Evolutionary conservation across 2,797 vertebrate genomes (phyloP), one percentile per base, ranked within the genome.

Genomic region (Onychomys arenicola): DNA sequence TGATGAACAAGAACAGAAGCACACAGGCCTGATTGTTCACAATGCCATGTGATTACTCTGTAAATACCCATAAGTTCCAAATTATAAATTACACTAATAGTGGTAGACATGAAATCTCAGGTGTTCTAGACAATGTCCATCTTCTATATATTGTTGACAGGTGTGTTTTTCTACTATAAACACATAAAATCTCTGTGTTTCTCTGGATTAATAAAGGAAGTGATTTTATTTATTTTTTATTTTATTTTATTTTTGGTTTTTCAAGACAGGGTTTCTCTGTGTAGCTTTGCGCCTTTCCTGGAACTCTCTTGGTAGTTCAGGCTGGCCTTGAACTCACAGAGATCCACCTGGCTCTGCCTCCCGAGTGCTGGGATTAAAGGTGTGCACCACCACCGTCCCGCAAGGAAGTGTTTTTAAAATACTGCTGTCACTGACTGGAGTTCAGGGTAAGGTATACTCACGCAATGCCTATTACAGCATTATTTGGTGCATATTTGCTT

Each of bases 401-500:
- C n/a, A n/a, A n/a, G n/a, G n/a, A n/a, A n/a, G n/a, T n/a, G n/a
- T n/a, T 85, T 96, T 96, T 77, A 91, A 95, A 97, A 89, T 57
- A 76, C 27, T 61, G 37, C 52, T 59, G 67, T 92, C 46, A 87
- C 19, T 75, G 73, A 78, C 5, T 59, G 19, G 59, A 89, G 32
- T 75, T 91, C 73, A 86, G 82, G 7, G 40, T 78, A 87, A 95
- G 81, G 46, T 37, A 2, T 5, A 34, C 11, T 82, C 73, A 52
- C 46, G 57, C 10, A 46, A 49, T 37, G 32, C 49, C 95, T 78
- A 86, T 87, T 34, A 89, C 4, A 95, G 89, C 52, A 93, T 29
- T 78, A 95, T n/a, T 55, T 69, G 78, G 27, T 52, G 8, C 21
- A 32, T 27, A n/a, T 83, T 95, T 27, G 59, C 94, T 95, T 92